Evolutionary conservation across 2,888 invertebrate genomes (phyloP), one percentile per base, ranked within the genome.

Genomic region (Drosophila testacea): DNA sequence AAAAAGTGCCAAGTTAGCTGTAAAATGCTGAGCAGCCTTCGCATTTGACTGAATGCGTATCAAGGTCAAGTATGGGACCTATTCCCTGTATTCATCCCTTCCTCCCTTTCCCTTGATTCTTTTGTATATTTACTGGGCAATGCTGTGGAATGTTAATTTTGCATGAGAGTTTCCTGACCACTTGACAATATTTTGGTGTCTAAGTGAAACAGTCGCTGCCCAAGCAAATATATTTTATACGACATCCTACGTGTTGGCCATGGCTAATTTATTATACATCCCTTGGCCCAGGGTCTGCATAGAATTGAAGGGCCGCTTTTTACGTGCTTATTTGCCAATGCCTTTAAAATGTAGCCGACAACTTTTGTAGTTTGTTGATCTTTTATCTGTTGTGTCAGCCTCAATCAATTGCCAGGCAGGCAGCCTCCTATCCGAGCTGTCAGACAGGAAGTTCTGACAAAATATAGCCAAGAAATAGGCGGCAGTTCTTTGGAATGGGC

Each of bases 241-340:
- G 68, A 36, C 30, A n/a, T 16, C 32, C 83, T 84, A 83, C 83
- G 83, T 83, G 83, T 69, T 55, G 69, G 88, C 80, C 90, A 89
- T 89, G 60, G 83, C 69, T 82, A 89, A 83, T 83, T 89, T 89
- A 79, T 87, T 79, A 84, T 81, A 65, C 65, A 64, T 63, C 74
- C 61, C 64, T 9, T 54, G 57, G 46, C 27, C 42, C 28, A 11
- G 51, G 51, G 22, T 36, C 44, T 39, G 27, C 9, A 27, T 9
- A 3, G 32, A 6, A 9, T 9, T 32, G 32, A 9, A 7, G 32
- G 6, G 7, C 7, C 9, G 32, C 9, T 9, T 9, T 32, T 9
- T 32, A 32, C 13, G 61, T 54, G 67, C 60, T 27, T 61, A 47
- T 74, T 52, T 75, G 47, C 16, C 76, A 65, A 61, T 46, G 66